Base-by-base conservation (phyloP, 2,888 invertebrate genomes). In the Molorchus minor region DNA sequence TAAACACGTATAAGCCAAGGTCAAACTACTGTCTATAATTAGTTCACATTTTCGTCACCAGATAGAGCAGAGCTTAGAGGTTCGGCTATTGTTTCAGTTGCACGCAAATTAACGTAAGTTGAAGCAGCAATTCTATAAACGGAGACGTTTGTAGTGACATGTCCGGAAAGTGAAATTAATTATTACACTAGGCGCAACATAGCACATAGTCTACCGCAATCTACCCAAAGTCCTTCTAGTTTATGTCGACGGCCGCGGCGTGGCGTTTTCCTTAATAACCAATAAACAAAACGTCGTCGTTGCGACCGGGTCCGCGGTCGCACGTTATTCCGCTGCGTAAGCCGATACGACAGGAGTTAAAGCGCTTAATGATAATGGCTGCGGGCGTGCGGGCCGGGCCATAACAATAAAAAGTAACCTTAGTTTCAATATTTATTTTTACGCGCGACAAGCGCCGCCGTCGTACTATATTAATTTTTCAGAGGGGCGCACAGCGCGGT, bases 401-500 rank as follows among this genome's bases (percentile, higher is more conserved):
- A 71, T 75, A 73, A 72, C 71, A 75, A 71, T 75, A 75, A 75
- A 74, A 75, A 70, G 69, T 71, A 72, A 71, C 73, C 73, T 72
- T 64, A 67, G 66, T 75, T 73, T 71, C 74, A 73, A 74, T 74
- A 72, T 75, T 74, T 71, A 74, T 74, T 73, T 74, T 72, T 70
- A 73, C 73, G 71, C 60, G 67, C 71, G 71, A 67, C 71, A 69
- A 64, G 67, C 65, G 65, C 63, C 65, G 64, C 63, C 65, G 64
- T 67, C 64, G 66, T 65, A 64, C 67, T 59, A 64, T 72, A 75
- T 76, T 76, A 76, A 75, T 75, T 76, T 75, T 75, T 75, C 74
- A 76, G 65, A 56, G 62, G 58, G 51, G 58, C n/a, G n/a, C 65
- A 64, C 65, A 62, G 66, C 53, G 56, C 57, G 58, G 44, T 36